Conservation (phyloP, 2,888 invertebrate species). For the Pogonocherus hispidulus region DNA sequence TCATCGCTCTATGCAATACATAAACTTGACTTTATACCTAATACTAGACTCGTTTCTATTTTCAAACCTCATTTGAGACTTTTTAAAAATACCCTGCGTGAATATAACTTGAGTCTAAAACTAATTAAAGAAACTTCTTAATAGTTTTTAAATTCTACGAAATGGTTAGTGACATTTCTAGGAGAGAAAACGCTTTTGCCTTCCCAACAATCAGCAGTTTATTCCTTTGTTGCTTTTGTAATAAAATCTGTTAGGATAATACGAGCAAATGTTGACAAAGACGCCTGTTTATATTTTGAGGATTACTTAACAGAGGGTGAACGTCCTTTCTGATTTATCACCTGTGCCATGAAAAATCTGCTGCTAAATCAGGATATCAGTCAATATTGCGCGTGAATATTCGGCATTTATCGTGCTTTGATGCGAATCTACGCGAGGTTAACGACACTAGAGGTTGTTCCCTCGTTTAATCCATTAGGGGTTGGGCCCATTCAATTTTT, state of each 20-base stretch:
- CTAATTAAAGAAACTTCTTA: background rate
- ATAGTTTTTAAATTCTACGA: background rate
- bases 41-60: background rate
- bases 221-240: background rate
- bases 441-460: background rate
- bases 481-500: background rate
- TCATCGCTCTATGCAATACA: background rate
- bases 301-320: background rate
- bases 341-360: background rate
- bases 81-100: too few relatives aligned
- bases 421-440: background rate
- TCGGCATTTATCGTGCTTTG: slow-evolving; percentile 1
- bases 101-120: too few relatives aligned
- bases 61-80: background rate
- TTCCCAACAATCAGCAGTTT: too few relatives aligned
- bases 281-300: too few relatives aligned
- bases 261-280: background rate
- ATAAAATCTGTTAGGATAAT: background rate
- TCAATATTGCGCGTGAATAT: background rate
- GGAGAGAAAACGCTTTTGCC: background rate
- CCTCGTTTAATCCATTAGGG: background rate
- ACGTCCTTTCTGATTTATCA: background rate
- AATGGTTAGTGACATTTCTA: background rate
- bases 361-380: too few relatives aligned
- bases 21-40: background rate